Evolutionary conservation across 2,888 invertebrate genomes (phyloP), one percentile per base, ranked within the genome.

Genomic region (Athrips mouffetella): DNA sequence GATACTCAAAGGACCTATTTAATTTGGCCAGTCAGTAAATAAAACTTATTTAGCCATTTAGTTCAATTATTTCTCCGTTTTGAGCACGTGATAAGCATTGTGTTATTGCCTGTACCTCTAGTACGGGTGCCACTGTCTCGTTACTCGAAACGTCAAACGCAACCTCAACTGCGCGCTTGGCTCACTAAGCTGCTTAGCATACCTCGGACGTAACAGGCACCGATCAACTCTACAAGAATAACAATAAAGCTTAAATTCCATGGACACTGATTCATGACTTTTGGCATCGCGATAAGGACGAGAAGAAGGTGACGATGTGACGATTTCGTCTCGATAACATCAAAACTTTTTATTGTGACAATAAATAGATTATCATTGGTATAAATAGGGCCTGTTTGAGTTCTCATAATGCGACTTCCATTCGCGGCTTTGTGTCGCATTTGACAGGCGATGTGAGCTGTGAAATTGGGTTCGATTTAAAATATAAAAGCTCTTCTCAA

Each of bases 301-400:
- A 68, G 71, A 72, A 60, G 70, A 73, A 79, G 81, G 84, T 87
- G 85, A 87, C 84, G 37, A 37, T 84, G 37, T 37, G 37, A 37
- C 11, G 37, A 37, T 83, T 83, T 86, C 85, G 80, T 79, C 65
- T 76, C 73, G 87, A 88, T 87, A 86, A 84, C 77, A 87, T 86
- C 86, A 77, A 80, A 78, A 80, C 73, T 83, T 87, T 85, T 87
- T 83, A 83, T 81, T 80, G 74, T 83, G 74, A 85, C 86, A 87
- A 87, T 86, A 88, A 86, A 86, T 86, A 86, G 85, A 86, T 86
- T 86, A 85, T 69, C 73, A 83, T 80, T 80, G 77, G 76, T 84
- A 87, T 86, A 87, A 87, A 88, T 86, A 86, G 86, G 80, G 75
- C 77, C 80, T 80, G 85, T 82, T 79, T 73, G 78, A 76, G 73